Base-by-base conservation (phyloP, 2,888 invertebrate species). In the Eupithecia vulgata region DNA sequence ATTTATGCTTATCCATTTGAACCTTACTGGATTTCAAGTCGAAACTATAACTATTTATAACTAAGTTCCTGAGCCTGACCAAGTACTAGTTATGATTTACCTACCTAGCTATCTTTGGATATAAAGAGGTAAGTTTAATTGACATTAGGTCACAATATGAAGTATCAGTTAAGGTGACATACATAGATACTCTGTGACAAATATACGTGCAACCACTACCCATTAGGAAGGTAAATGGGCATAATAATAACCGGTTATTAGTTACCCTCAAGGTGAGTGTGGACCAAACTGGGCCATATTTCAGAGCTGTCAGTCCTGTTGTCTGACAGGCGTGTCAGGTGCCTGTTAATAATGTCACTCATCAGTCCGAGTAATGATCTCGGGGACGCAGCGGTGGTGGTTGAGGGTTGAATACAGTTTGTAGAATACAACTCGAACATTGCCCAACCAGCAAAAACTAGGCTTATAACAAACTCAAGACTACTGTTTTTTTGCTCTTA, bases 311-410 rank as follows among this genome's bases (percentile, higher is more conserved):
- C 42, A 64, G 15, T 37, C n/a, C 35, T 70, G 64, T 34, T 8
- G 48, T 34, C 15, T 37, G 68, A 21, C 25, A 42, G 62, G 35
- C 34, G 62, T 65, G 59, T 68, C 68, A 68, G 68, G 68, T 59
- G 68, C 37, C 34, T 40, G 62, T 64, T 70, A 65, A 64, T 70
- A 59, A 70, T 70, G 70, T 70, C 65, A 52, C 17, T 70, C 48
- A 52, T 65, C 65, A 52, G 48, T 65, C 64, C 13, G 37, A 25
- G 62, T 64, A 12, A 64, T 34, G 62, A 35, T 57, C 12, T 57
- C 57, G 5, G 10, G 57, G 57, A 57, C 25, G 57, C 21, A 12
- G 57, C 57, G 4, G 25, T 5, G 10, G 37, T 12, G n/a, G 62
- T 35, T 35, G 17, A 62, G 34, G 62, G 62, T 62, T 62, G 8